Conservation (phyloP, 2,797 vertebrate species). For the Enteromius thamalakanensis region DNA sequence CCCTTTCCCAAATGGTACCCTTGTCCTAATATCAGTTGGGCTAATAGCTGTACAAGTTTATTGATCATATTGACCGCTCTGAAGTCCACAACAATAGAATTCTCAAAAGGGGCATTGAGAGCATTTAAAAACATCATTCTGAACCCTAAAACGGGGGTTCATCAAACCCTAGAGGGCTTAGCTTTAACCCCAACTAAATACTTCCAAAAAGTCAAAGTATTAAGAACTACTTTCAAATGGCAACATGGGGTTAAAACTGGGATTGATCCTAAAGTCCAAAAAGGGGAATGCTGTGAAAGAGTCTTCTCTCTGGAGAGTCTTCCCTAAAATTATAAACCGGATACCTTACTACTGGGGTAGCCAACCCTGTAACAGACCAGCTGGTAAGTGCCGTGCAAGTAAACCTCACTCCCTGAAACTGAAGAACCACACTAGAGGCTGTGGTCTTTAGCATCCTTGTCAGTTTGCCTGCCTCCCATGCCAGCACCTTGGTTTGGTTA, state of each 20-base stretch:
- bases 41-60: background rate
- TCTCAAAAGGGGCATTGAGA: background rate
- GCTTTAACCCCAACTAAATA: background rate
- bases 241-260: background rate
- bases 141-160: background rate
- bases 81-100: background rate
- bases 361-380: background rate
- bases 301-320: slow-evolving; percentile 1
- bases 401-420: background rate
- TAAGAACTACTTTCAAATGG: background rate
- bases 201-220: background rate
- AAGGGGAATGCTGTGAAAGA: background rate
- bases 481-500: rapidly evolving
- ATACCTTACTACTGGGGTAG: background rate
- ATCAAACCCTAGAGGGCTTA: background rate
- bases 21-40: background rate
- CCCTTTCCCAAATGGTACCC: background rate
- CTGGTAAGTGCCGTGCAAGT: background rate
- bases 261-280: background rate
- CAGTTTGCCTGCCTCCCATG: background rate
- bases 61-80: background rate
- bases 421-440: background rate
- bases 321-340: background rate
- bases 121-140: background rate
- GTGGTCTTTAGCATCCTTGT: background rate